Base-by-base conservation (phyloP, 2,888 invertebrate genomes). In the Orthonevra nobilis region DNA sequence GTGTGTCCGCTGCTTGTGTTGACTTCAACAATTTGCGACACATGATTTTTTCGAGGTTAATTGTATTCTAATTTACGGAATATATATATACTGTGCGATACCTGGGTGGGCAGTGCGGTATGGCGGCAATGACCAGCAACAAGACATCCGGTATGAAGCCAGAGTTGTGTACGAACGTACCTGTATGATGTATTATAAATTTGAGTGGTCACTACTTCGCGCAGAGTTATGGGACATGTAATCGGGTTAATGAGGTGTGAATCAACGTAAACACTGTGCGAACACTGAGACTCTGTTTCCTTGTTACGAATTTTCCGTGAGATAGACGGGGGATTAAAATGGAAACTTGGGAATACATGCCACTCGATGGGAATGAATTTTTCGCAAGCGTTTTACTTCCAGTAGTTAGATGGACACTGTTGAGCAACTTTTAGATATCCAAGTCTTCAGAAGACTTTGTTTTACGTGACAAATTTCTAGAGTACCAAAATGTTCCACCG, bases 51-150 rank as follows among this genome's bases (percentile, higher is more conserved):
- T 77, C 64, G 70, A 70, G 75, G 75, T 75, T 75, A 75, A 75
- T 77, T 72, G 77, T 72, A 72, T 70, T 77, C 77, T 73, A 73
- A 77, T 66, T 79, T 66, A 46, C 46, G 66, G 54, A 66, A n/a
- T n/a, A n/a, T n/a, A n/a, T n/a, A n/a, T n/a, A 54, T 58, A 64
- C 58, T 79, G 73, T 34, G 70, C 64, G 42, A 56, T 61, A 58
- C 66, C 23, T 79, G 79, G 73, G 66, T 79, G 79, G 79, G 79
- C 79, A 61, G n/a, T n/a, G n/a, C 26, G 10, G 34, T 36, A 20
- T 56, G 56, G 44, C n/a, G n/a, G n/a, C 26, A 30, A 56, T 48
- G 40, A 38, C 3, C 36, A 9, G 15, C 46, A 9, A 5, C 34
- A 46, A 60, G 68, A 54, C 56, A 75, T 74, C 75, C 30, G 64